Evolutionary conservation across 2,797 vertebrate genomes (phyloP).

Genomic region (Takifugu rubripes): DNA sequence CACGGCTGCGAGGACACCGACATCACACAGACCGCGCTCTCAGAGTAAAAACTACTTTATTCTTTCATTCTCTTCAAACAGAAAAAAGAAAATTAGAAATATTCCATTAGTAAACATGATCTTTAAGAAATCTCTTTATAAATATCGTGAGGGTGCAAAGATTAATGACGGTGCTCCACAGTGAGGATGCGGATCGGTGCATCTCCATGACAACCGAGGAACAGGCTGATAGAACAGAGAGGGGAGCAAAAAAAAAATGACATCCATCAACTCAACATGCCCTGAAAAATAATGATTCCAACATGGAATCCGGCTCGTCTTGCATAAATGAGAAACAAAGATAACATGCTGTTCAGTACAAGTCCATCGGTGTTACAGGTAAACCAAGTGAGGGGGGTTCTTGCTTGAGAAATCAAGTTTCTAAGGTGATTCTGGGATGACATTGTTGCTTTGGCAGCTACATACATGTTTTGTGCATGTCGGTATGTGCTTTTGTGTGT

Average conservation of each 20-base stretch:
- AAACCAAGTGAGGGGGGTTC: slow-evolving; percentile 45
- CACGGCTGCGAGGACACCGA: background rate
- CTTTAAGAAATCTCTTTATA: slow-evolving; percentile 72
- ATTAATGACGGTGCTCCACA: slow-evolving; percentile 65
- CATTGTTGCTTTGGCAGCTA: slow-evolving; percentile 58
- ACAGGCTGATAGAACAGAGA: slow-evolving; percentile 29
- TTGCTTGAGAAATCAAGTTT: slow-evolving; percentile 54
- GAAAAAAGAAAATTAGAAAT: slow-evolving; percentile 69
- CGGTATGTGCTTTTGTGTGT: slow-evolving; percentile 13
- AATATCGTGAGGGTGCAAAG: slow-evolving; percentile 71
- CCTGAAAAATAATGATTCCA: slow-evolving; percentile 62
- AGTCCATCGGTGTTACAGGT: slow-evolving; percentile 43
- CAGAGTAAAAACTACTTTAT: slow-evolving; percentile 79
- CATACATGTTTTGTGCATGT: slow-evolving; percentile 30
- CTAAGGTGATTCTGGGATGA: slow-evolving; percentile 41
- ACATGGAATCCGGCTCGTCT: slow-evolving; percentile 35
- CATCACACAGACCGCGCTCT: slow-evolving; percentile 15
- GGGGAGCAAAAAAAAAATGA: slow-evolving; percentile 45
- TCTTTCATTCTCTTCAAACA: slow-evolving; percentile 75
- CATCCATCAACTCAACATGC: slow-evolving; percentile 71
- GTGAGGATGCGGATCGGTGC: slow-evolving; percentile 62
- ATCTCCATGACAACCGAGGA: slow-evolving; percentile 67
- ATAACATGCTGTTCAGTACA: slow-evolving; percentile 63
- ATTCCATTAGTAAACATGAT: slow-evolving; percentile 73
- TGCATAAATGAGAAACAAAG: slow-evolving; percentile 32